phyloP scores from a whole-genome alignment of 1,140 invertebrate genomes.

The Danaus melanippus region DNA sequence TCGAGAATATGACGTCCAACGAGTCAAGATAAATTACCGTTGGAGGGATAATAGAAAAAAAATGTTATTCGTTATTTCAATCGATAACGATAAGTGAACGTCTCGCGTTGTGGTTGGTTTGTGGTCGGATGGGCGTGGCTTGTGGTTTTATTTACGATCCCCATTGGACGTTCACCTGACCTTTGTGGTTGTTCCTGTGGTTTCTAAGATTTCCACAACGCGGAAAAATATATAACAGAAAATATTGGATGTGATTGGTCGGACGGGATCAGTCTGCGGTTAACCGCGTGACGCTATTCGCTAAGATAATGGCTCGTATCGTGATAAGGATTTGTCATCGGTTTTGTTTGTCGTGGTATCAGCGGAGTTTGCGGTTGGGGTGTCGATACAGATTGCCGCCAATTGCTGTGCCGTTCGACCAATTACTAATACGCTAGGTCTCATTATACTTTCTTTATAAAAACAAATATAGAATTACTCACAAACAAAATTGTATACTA shows the following conservation, averaged over 20 bases:
- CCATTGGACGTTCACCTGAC: constrained; percentile 67
- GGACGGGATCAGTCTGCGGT: constrained; percentile 51
- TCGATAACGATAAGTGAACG: constrained; percentile 60
- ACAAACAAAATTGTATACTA: neutral
- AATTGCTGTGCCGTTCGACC: neutral
- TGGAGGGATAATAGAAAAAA: constrained; percentile 33
- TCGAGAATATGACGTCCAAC: too few relatives aligned
- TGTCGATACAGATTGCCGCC: constrained; percentile 25
- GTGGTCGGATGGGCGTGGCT: constrained; percentile 64
- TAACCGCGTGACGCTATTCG: constrained; percentile 64
- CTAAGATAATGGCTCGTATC: constrained; percentile 57
- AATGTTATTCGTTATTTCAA: constrained; percentile 19
- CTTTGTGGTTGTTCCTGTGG: constrained; percentile 67
- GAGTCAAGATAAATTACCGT: constrained; percentile 17
- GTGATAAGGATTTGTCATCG: constrained; percentile 51
- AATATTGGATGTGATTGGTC: constrained; percentile 61
- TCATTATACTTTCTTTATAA: too few relatives aligned
- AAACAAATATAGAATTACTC: neutral
- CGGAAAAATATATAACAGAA: constrained; percentile 67
- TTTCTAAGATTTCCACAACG: constrained; percentile 70
- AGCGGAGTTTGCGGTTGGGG: constrained; percentile 37
- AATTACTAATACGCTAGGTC: too few relatives aligned
- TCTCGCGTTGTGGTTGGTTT: constrained; percentile 71
- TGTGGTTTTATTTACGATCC: constrained; percentile 65
- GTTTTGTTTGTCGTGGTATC: constrained; percentile 34